Conservation (phyloP, 2,797 vertebrate species). For the Megaceryle alcyon region DNA sequence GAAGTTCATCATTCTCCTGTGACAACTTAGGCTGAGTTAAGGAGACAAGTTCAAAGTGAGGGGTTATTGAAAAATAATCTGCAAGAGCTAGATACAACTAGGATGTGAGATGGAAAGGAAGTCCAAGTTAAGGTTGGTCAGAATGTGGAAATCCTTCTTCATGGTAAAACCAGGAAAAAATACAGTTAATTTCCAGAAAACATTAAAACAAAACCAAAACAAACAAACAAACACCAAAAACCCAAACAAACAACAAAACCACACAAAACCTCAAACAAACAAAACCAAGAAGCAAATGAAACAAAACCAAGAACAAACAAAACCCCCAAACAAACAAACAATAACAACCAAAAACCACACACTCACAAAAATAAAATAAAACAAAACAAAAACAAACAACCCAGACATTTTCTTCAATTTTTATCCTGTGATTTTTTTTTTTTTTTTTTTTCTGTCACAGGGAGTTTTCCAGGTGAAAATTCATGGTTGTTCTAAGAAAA, state of each 20-base stretch:
- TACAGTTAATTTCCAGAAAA: neutral
- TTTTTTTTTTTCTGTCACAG: neutral
- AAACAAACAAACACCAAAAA: too few species aligned
- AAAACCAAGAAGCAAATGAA: too few species aligned
- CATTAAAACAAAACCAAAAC: too few species aligned
- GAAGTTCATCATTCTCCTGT: neutral
- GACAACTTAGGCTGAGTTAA: neutral
- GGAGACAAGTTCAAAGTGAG: neutral
- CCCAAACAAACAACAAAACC: too few species aligned
- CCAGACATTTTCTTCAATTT: neutral
- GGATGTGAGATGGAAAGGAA: neutral
- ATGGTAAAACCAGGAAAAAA: neutral
- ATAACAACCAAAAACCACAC: too few species aligned
- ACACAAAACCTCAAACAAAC: too few species aligned
- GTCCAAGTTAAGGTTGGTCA: neutral
- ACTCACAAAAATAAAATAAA: too few species aligned
- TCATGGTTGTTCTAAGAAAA: neutral
- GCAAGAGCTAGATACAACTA: neutral
- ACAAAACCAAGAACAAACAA: too few species aligned
- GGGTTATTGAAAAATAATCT: neutral
- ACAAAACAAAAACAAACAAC: neutral
- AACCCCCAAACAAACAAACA: too few species aligned
- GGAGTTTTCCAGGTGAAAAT: neutral
- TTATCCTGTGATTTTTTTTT: neutral
- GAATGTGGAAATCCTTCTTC: neutral